Evolutionary conservation across 2,113 vertebrate species (phyloP).

Genomic region (Mobula birostris): DNA sequence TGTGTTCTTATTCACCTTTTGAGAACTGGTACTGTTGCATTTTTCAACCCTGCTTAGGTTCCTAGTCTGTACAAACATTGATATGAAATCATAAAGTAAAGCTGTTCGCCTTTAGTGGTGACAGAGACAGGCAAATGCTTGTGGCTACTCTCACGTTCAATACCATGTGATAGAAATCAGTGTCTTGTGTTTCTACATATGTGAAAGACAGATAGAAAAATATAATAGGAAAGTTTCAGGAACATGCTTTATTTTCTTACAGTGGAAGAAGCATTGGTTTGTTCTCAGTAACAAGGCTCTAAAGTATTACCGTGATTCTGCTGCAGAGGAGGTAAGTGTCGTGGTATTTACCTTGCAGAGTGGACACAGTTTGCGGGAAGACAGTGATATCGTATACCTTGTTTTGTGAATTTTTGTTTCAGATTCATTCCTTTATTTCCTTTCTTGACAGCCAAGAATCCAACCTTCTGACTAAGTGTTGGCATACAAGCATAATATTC

Average conservation of each 20-base stretch:
- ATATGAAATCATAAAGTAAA: background rate
- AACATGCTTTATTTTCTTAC: background rate
- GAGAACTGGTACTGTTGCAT: background rate
- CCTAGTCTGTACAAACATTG: background rate
- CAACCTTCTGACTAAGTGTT: background rate
- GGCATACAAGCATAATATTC: background rate
- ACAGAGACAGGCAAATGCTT: background rate
- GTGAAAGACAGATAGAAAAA: background rate
- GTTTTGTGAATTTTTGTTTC: background rate
- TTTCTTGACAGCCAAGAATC: background rate
- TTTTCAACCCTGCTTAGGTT: background rate
- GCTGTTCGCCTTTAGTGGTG: background rate
- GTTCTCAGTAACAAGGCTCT: conserved; percentile 91
- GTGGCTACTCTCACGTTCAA: background rate
- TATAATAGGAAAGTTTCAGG: background rate
- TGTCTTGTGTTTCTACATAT: background rate
- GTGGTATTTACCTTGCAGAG: background rate
- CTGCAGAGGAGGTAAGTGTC: conserved; percentile 83
- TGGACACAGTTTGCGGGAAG: no score
- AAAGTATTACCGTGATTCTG: conserved; percentile 86
- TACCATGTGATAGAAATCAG: background rate
- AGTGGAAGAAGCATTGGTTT: conserved; percentile 99
- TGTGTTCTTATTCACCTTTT: background rate
- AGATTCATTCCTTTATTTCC: background rate
- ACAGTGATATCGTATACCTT: background rate